phyloP scores from a whole-genome alignment of 2,888 invertebrate genomes.

The Nomada fucata region DNA sequence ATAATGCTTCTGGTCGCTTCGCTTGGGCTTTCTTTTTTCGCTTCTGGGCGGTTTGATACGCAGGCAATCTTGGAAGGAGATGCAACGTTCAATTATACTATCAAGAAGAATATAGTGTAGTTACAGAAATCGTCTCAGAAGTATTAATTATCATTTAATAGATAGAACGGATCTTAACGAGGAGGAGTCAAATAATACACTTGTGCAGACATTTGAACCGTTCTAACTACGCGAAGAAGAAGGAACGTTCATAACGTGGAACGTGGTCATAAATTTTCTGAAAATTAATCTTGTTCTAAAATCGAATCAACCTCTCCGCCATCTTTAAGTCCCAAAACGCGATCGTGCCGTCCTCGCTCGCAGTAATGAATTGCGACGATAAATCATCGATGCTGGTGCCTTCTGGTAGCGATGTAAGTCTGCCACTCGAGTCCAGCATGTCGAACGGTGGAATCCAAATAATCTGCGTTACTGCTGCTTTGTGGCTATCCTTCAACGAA shows the following conservation, averaged over 20 bases:
- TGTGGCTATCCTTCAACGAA: constrained; percentile 87
- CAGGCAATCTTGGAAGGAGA: constrained; percentile 32
- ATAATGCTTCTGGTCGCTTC: constrained; percentile 85
- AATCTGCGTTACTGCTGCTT: constrained; percentile 87
- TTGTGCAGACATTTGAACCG: too few relatives aligned
- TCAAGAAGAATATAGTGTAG: too few relatives aligned
- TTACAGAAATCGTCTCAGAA: too few relatives aligned
- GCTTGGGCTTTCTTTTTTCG: constrained; percentile 9
- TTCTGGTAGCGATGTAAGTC: constrained; percentile 83
- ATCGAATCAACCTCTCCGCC: constrained; percentile 67
- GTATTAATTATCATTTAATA: too few relatives aligned
- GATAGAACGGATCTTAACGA: too few relatives aligned
- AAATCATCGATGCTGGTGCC: constrained; percentile 78
- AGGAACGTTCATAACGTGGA: too few relatives aligned
- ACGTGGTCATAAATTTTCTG: not conserved
- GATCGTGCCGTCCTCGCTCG: constrained; percentile 88
- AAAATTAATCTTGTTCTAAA: too few relatives aligned
- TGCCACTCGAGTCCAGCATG: constrained; percentile 87
- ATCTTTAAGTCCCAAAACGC: constrained; percentile 90
- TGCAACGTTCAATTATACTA: too few relatives aligned
- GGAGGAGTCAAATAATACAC: too few relatives aligned
- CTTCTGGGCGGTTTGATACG: not conserved
- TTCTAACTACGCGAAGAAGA: too few relatives aligned
- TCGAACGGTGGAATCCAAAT: constrained; percentile 89
- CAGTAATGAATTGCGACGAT: constrained; percentile 88